phyloP scores from a whole-genome alignment of 2,888 invertebrate species.

The Hesperia comma region DNA sequence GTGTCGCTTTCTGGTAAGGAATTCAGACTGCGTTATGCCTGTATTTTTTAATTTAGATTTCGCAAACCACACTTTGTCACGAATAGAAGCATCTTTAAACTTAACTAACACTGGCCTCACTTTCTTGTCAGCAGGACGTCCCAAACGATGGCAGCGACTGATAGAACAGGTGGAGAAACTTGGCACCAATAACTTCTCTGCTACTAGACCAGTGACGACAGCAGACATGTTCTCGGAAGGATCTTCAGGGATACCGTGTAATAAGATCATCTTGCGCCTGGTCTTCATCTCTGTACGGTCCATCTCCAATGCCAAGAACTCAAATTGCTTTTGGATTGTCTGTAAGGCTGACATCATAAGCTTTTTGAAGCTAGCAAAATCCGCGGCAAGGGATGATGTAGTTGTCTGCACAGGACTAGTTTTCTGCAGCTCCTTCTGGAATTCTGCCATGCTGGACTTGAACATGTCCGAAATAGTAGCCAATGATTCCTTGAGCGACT shows the following conservation, averaged over 20 bases:
- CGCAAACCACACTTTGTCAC: constrained; percentile 7
- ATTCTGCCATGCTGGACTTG: neutral
- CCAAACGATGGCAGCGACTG: neutral
- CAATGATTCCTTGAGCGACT: neutral
- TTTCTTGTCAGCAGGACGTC: neutral
- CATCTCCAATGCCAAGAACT: neutral
- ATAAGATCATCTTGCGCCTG: neutral
- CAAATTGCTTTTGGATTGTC: neutral
- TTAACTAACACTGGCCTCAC: constrained; percentile 1
- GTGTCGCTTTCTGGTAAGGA: no score
- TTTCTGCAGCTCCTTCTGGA: neutral
- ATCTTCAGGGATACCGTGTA: neutral
- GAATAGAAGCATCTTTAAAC: neutral
- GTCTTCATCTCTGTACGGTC: neutral
- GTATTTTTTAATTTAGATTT: no score
- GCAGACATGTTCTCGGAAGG: neutral
- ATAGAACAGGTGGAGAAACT: neutral
- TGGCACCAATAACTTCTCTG: neutral
- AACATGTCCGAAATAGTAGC: neutral
- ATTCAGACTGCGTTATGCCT: no score
- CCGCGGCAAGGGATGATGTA: neutral
- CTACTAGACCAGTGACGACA: neutral
- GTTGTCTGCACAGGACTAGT: neutral
- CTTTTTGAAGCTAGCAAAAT: neutral
- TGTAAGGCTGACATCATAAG: neutral